Base-by-base conservation (phyloP, 1,140 invertebrate genomes). In the Aphelenchoides fujianensis region DNA sequence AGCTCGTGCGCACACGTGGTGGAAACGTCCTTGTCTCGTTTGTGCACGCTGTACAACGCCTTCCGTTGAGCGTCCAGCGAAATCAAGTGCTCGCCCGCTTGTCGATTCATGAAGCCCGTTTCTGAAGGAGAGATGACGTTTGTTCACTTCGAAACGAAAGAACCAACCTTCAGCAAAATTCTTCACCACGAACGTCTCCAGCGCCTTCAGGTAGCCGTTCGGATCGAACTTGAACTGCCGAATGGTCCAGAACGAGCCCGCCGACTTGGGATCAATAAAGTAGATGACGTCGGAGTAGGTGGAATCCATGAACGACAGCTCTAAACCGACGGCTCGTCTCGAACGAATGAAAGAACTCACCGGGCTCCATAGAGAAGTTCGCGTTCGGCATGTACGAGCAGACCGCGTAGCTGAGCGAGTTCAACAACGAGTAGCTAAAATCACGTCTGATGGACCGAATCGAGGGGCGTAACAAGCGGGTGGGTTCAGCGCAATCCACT, bases 231-330 rank as follows among this genome's bases (percentile, higher is more conserved):
- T 75, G 59, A 74, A 74, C 32, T 74, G 72, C 16, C 72, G 23
- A 5, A 74, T 37, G 28, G 31, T 75, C 72, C 72, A 74, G 59
- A 67, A 74, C 19, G 72, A 61, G 32, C 72, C 72, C 12, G 59
- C 37, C n/a, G 72, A 75, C 32, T 72, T 64, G 27, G 72, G 72
- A 74, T 74, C 72, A 23, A 75, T 64, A 68, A 74, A 74, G 41
- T 74, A 74, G n/a, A 74, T 69, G 37, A 74, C 41, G 31, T 74
- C 72, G 9, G 73, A 75, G 28, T 74, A 74, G 0, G 73, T 71
- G 3, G 72, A 55, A 64, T 74, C 72, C 72, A 74, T 74, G 19
- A 74, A 74, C 5, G 72, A 75, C 41, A 74, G 72, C 27, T 74
- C 70, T 72, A 55, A 34, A 66, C n/a, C 23, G n/a, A 74, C 54